Conservation (phyloP, 2,888 invertebrate species). For the Lycocerus yunnanus region DNA sequence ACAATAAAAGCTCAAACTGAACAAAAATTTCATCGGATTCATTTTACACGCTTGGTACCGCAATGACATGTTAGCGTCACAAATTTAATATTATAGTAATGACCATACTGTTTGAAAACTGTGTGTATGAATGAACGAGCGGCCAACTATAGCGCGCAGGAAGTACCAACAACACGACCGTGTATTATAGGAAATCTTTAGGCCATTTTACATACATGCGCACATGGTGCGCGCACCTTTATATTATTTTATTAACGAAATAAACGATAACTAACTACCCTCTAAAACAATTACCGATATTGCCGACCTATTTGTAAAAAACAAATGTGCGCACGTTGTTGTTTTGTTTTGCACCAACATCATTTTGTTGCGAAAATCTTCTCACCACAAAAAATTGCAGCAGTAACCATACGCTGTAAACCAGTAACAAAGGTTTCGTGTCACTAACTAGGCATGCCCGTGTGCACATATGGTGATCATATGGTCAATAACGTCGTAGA, state of each 20-base stretch:
- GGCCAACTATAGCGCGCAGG: neutral
- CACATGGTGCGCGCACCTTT: conserved; percentile 12
- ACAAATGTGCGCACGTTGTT: conserved; percentile 16
- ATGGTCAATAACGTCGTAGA: neutral
- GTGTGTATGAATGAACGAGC: neutral
- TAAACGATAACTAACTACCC: neutral
- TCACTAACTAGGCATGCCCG: neutral
- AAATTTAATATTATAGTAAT: neutral
- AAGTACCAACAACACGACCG: neutral
- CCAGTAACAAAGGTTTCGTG: neutral
- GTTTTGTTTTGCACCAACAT: neutral
- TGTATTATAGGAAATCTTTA: neutral
- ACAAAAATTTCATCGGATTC: neutral
- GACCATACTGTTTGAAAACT: neutral
- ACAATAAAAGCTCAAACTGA: conserved; percentile 17
- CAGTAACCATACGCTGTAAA: neutral
- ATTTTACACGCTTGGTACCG: neutral
- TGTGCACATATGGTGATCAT: too few species aligned
- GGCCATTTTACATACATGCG: neutral
- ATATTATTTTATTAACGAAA: neutral
- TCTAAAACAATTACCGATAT: neutral
- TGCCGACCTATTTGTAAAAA: neutral
- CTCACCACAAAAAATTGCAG: neutral
- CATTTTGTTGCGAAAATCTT: neutral
- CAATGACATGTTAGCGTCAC: neutral